phyloP scores from a whole-genome alignment of 2,113 vertebrate species.

The Chrysemys picta region DNA sequence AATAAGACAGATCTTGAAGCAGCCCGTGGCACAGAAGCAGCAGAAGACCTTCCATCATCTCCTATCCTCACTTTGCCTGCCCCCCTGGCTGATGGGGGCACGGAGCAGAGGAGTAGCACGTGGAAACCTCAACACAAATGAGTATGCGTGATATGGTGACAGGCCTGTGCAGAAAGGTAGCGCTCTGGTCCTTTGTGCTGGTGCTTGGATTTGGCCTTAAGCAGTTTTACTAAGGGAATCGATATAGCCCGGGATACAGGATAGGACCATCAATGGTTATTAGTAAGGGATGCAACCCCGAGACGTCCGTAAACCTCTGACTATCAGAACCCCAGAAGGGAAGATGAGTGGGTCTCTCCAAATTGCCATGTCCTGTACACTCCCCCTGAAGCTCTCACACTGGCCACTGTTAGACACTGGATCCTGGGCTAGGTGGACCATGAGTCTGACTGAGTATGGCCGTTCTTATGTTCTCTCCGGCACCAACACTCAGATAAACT shows the following conservation, averaged over 20 bases:
- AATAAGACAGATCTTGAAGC: not conserved
- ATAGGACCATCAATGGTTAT: not conserved
- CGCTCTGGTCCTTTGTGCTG: fast-evolving
- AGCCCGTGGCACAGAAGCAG: not conserved
- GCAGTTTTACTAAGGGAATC: not conserved
- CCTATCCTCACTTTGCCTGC: not conserved
- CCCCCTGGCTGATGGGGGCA: not conserved
- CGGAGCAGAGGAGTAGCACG: not conserved
- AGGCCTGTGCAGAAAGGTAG: not conserved
- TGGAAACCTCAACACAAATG: not conserved
- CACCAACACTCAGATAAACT: not conserved
- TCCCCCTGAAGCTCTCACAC: not conserved
- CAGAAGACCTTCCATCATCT: not conserved
- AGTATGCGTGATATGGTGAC: not conserved
- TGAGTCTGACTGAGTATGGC: not conserved
- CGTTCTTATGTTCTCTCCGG: not conserved
- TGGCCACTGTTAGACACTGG: not conserved
- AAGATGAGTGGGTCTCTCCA: not conserved
- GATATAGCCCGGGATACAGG: not conserved
- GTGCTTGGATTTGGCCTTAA: not conserved
- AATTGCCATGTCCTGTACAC: not conserved
- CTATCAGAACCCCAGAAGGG: not conserved
- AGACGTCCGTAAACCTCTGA: not conserved
- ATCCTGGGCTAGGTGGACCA: too few species aligned
- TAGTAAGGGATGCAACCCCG: not conserved